Percentiles rank a stretch among this genome's conserved stretches.
phyloP scores from a whole-genome alignment of 2,797 vertebrate species.

The Lindbergichthys nudifrons region DNA sequence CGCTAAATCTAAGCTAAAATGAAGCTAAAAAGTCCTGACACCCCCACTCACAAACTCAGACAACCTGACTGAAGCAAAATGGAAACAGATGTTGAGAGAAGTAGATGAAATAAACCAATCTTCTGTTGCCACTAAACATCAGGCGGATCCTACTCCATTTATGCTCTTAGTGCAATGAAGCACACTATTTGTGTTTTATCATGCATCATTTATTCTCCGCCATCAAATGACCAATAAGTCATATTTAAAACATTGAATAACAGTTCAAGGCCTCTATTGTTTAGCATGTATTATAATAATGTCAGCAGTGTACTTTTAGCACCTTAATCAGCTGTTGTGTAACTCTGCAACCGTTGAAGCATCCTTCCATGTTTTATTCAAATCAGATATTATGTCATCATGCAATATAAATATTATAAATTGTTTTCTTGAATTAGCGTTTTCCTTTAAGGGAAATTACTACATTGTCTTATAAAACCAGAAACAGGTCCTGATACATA shows the following conservation, averaged over 20 bases:
- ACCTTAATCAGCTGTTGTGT: conserved; percentile 24
- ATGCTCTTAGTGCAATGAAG: background rate
- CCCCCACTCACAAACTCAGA: background rate
- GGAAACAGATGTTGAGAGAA: background rate
- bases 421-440: conserved; percentile 47
- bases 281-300: background rate
- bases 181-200: background rate
- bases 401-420: conserved; percentile 22
- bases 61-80: background rate
- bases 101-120: background rate
- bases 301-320: conserved; percentile 4
- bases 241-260: background rate
- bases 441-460: conserved; percentile 34
- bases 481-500: conserved; percentile 15
- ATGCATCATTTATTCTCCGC: background rate
- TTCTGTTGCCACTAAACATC: background rate
- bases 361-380: conserved; percentile 21
- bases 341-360: conserved; percentile 20
- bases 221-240: background rate
- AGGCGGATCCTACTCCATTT: background rate
- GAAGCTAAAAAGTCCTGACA: background rate
- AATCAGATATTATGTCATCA: conserved; percentile 26
- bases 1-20: no score
- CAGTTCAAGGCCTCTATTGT: background rate
- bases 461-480: conserved; percentile 39